These are phyloP conservation scores for Meiosimyza decipiens DNA, from an alignment of 2,888 invertebrate genomes.

Conservation along the genomic window DNA sequence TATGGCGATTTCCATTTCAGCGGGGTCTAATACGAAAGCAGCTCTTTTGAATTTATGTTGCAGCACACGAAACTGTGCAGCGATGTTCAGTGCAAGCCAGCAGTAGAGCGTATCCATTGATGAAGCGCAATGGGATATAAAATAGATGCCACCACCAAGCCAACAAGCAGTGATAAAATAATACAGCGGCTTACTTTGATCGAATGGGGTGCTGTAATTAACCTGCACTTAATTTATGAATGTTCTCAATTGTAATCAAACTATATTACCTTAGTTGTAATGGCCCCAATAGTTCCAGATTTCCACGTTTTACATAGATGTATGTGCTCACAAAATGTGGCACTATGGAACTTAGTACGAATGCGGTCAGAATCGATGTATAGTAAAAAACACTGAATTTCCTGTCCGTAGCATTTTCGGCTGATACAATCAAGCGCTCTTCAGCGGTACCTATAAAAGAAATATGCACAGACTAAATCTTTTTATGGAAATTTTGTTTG, in stretches of 20 bases:
- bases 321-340: too few relatives aligned
- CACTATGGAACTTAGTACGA: too few relatives aligned
- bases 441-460: too few relatives aligned
- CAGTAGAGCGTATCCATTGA: slow-evolving; percentile 39
- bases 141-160: slow-evolving; percentile 22
- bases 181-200: background rate
- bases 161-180: slow-evolving; percentile 32
- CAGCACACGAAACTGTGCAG: slow-evolving; percentile 42
- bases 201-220: slow-evolving; percentile 28
- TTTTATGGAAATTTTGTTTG: too few relatives aligned
- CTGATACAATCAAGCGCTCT: too few relatives aligned
- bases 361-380: background rate
- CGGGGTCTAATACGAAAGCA: background rate
- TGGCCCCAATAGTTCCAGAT: too few relatives aligned
- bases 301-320: too few relatives aligned
- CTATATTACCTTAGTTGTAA: too few relatives aligned
- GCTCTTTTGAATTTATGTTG: slow-evolving; percentile 32
- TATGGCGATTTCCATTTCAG: slow-evolving; percentile 5
- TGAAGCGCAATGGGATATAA: slow-evolving; percentile 2
- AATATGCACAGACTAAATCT: too few relatives aligned
- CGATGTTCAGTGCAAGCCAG: slow-evolving; percentile 39
- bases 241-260: too few relatives aligned
- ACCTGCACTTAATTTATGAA: too few relatives aligned
- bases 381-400: background rate
- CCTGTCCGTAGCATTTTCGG: background rate